phyloP scores from a whole-genome alignment of 2,797 vertebrate genomes.

The Saxicola maurus region DNA sequence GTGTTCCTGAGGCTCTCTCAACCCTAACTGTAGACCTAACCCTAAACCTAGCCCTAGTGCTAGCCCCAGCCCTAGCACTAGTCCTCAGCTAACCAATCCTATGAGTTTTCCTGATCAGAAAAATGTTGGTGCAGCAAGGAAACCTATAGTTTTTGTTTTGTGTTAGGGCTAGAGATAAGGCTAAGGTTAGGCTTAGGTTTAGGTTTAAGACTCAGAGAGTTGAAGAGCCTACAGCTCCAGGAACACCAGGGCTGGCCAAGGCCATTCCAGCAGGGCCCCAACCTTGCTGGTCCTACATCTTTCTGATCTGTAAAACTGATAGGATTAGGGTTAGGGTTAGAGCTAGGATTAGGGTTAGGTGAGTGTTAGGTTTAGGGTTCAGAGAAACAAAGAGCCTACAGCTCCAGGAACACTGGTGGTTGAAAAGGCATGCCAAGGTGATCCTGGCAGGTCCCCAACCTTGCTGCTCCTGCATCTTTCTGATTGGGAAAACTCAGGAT shows the following conservation, averaged over 20 bases:
- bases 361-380: neutral
- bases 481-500: neutral
- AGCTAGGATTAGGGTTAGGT: neutral
- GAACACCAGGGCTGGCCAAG: neutral
- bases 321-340: too few relatives aligned
- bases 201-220: neutral
- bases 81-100: neutral
- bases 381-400: neutral
- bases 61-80: neutral
- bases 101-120: neutral
- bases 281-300: neutral
- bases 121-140: neutral
- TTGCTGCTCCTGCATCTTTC: neutral
- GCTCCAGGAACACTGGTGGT: neutral
- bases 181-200: neutral
- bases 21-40: neutral
- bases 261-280: fast-evolving
- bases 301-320: neutral
- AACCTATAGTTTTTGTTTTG: neutral
- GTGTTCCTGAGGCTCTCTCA: neutral
- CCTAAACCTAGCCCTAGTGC: too few relatives aligned
- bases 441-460: neutral
- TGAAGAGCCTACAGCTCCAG: neutral
- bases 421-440: neutral
- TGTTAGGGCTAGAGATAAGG: neutral